Conservation (phyloP, 2,113 vertebrate genomes). For the Haliaeetus leucogaster region DNA sequence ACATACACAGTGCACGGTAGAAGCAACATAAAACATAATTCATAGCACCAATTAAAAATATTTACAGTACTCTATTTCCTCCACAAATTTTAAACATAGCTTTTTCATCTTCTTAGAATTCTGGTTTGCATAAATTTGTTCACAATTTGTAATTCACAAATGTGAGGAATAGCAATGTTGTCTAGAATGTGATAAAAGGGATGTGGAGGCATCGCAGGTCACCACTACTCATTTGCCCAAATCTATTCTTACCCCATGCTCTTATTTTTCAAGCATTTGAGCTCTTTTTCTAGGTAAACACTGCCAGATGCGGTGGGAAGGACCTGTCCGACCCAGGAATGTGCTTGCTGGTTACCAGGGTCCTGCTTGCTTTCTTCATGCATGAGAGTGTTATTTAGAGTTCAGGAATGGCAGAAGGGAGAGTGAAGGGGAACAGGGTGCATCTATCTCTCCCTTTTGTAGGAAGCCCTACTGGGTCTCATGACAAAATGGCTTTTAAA, state of each 20-base stretch:
- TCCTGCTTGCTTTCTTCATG: neutral
- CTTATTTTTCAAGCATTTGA: neutral
- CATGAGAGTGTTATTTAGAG: neutral
- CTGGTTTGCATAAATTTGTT: neutral
- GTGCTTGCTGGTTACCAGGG: neutral
- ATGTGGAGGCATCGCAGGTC: neutral
- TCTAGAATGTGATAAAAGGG: neutral
- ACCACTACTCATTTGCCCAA: neutral
- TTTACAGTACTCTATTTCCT: neutral
- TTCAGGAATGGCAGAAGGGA: neutral
- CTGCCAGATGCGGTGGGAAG: neutral
- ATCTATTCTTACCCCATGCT: neutral
- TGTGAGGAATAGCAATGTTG: neutral
- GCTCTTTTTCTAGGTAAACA: neutral
- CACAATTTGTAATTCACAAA: neutral
- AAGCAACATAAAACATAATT: neutral
- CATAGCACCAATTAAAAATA: slow-evolving; percentile 42
- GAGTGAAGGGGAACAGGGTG: fast-evolving
- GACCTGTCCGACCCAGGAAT: neutral
- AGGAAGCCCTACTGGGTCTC: fast-evolving
- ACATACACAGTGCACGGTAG: neutral
- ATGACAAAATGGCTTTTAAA: neutral
- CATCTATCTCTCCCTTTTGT: neutral
- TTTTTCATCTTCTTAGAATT: neutral
- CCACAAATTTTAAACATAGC: neutral